Conservation (phyloP, 2,888 invertebrate genomes). For the Anticlea derivata region DNA sequence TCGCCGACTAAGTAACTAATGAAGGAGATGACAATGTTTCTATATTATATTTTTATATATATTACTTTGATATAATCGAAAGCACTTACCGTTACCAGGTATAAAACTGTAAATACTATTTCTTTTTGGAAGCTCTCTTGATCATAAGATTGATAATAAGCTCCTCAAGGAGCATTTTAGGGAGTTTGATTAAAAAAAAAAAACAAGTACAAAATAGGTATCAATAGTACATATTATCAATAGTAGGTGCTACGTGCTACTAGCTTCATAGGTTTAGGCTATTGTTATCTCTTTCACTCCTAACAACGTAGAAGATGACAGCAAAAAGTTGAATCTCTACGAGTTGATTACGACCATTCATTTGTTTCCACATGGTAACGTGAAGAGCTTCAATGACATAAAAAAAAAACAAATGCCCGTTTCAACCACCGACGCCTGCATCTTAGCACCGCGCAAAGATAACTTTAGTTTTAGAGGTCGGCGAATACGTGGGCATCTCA, state of each 20-base stretch:
- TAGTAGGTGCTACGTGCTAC: too few species aligned
- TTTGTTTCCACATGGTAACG: conserved; percentile 14
- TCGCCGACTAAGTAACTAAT: neutral
- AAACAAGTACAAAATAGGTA: too few species aligned
- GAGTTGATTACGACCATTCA: neutral
- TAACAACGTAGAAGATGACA: too few species aligned
- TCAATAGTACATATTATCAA: too few species aligned
- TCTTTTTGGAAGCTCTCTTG: conserved; percentile 9
- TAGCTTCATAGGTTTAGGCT: too few species aligned
- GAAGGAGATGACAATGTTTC: conserved; percentile 4
- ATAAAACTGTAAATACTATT: conserved; percentile 1
- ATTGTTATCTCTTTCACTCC: neutral
- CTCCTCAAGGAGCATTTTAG: too few species aligned
- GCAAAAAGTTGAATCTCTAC: too few species aligned
- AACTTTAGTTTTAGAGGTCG: conserved; percentile 1
- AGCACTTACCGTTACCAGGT: conserved; percentile 11
- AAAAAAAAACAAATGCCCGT: conserved; percentile 49
- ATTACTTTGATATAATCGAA: conserved; percentile 7
- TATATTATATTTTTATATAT: conserved; percentile 3
- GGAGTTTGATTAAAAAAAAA: too few species aligned
- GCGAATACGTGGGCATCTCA: conserved; percentile 40
- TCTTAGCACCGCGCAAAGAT: neutral
- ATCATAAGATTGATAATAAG: conserved; percentile 2
- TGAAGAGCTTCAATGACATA: conserved; percentile 43
- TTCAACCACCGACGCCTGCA: neutral